Evolutionary conservation across 2,888 invertebrate genomes (phyloP).

Genomic region (Heliconius ismenius): DNA sequence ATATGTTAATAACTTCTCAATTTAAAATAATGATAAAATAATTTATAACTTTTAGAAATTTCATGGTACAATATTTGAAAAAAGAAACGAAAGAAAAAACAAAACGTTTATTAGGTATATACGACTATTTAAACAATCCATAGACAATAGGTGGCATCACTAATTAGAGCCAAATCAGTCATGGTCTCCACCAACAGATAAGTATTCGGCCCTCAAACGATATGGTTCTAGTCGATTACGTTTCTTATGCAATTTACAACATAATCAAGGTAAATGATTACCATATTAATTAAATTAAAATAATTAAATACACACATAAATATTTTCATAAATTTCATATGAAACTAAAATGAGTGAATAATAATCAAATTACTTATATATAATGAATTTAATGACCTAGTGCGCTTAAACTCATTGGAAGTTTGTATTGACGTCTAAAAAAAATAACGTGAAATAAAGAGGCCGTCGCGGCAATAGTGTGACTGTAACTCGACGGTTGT

Average conservation of each 20-base stretch:
- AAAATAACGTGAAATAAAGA: too few relatives aligned
- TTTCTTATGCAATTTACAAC: conserved; percentile 28
- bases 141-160: conserved; percentile 18
- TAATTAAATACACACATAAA: too few relatives aligned
- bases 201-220: conserved; percentile 33
- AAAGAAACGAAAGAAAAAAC: background rate
- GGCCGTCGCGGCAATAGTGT: too few relatives aligned
- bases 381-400: background rate
- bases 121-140: conserved; percentile 12
- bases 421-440: too few relatives aligned
- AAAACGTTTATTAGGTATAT: background rate
- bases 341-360: too few relatives aligned
- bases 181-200: conserved; percentile 20
- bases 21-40: background rate
- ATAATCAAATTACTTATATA: too few relatives aligned
- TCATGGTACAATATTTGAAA: too few relatives aligned
- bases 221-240: conserved; percentile 33
- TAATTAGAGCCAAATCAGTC: conserved; percentile 32
- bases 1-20: background rate
- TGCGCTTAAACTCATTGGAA: background rate
- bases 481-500: too few relatives aligned
- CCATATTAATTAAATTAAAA: background rate
- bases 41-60: background rate
- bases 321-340: too few relatives aligned
- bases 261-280: background rate